Evolutionary conservation across 1,140 invertebrate species (phyloP), one percentile per base, ranked within the genome.

Genomic region (Pseudomyrmex dendroicus): DNA sequence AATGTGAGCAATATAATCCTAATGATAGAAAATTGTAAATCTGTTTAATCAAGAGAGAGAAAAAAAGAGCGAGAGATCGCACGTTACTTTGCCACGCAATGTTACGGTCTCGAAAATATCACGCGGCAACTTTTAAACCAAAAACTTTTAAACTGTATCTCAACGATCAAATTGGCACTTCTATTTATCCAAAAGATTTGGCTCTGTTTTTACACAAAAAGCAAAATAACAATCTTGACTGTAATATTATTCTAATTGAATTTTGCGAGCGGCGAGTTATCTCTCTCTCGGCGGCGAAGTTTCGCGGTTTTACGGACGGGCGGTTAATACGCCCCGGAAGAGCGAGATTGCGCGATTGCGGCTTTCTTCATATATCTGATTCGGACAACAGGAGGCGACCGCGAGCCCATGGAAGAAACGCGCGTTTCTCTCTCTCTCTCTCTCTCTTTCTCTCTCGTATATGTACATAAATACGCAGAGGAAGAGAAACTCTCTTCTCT

Each of bases 331-430:
- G 12, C 7, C 20, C 35, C 64, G 76, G 66, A 80, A 80, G 35
- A 35, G 66, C 46, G 22, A 70, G 54, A 25, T 80, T 57, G 44
- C 48, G 48, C 44, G 17, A 76, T 76, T 46, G 62, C 15, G 66
- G 59, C 54, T 80, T 59, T 70, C 66, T 57, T 80, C 76, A 70
- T 80, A 80, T 80, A 80, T 80, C 66, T 80, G 56, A 80, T 59
- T 50, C 44, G 46, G 76, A 80, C 56, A 44, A 70, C 76, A 70
- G 66, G 15, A 70, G 44, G 64, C 76, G 20, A 15, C 74, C 63
- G 25, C 64, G 52, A 50, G 64, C 4, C 52, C 52, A 0, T 5
- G 35, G 46, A 25, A 63, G 61, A 64, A 5, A 44, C 62, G 15
- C 62, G 62, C n/a, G 8, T 67, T 50, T 77, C 63, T 68, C 54